Conservation (phyloP, 2,113 vertebrate genomes). For the Vicugna pacos region DNA sequence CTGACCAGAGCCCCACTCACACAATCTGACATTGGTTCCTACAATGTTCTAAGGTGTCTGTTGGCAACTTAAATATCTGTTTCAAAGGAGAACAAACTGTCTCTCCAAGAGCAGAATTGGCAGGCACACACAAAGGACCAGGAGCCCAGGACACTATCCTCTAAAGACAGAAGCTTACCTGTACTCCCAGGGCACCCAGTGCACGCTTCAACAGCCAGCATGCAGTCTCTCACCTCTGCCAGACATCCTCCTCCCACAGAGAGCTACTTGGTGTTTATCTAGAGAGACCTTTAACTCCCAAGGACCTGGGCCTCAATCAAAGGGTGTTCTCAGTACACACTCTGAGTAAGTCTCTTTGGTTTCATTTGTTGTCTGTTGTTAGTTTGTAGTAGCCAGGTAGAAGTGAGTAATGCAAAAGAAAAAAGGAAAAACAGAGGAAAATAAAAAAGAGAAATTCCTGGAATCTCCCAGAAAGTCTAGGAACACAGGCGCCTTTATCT, state of each 20-base stretch:
- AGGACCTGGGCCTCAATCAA: not conserved
- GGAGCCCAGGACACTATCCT: not conserved
- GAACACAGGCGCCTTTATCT: not conserved
- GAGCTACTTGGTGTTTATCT: not conserved
- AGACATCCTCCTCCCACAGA: not conserved
- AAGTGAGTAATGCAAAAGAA: not conserved
- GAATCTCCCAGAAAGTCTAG: not conserved
- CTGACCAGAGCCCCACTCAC: not conserved
- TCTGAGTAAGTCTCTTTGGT: not conserved
- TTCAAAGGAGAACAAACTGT: not conserved
- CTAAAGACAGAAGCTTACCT: not conserved
- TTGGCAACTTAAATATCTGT: not conserved
- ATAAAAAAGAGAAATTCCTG: not conserved
- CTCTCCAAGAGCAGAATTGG: not conserved
- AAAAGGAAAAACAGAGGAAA: not conserved
- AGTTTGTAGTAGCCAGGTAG: not conserved
- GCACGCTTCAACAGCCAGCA: not conserved
- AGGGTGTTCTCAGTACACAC: no score
- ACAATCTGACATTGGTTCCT: not conserved
- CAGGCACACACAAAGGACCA: not conserved
- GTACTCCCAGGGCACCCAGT: fast-evolving
- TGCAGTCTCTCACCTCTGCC: not conserved
- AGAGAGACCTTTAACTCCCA: not conserved
- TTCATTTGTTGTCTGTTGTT: not conserved
- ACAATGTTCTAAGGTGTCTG: not conserved